Evolutionary conservation across 1,140 invertebrate genomes (phyloP).

Genomic region (Sarcophaga peregrina): DNA sequence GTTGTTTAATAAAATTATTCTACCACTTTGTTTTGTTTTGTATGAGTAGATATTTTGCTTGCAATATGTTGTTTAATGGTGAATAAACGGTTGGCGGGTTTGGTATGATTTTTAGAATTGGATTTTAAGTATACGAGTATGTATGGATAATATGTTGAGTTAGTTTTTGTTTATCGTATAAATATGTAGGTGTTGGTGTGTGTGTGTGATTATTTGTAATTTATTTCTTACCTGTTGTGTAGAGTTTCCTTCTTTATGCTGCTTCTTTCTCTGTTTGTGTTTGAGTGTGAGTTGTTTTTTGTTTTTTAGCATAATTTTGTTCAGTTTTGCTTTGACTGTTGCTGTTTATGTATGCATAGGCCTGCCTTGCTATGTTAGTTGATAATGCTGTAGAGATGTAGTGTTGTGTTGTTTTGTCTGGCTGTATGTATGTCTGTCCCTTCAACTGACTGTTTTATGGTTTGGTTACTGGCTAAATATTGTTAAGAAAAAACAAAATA

Average conservation of each 20-base stretch:
- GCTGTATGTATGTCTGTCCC: conserved; percentile 50
- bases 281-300: no score
- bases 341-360: no score
- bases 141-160: no score
- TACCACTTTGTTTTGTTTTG: no score
- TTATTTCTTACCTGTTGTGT: conserved; percentile 1
- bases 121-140: no score
- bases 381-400: conserved; percentile 52
- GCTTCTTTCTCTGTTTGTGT: no score
- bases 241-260: conserved; percentile 44
- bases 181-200: not conserved
- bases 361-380: conserved; percentile 44
- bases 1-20: not conserved
- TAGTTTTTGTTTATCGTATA: not conserved
- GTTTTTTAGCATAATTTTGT: no score
- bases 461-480: conserved; percentile 61
- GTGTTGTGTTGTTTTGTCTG: conserved; percentile 54
- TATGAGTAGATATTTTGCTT: no score
- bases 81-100: no score
- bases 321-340: no score
- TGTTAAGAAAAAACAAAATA: conserved; percentile 43
- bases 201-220: conserved; percentile 45
- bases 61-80: no score
- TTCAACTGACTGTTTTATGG: conserved; percentile 44
- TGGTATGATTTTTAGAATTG: no score